Evolutionary conservation across 2,888 invertebrate species (phyloP).

Genomic region (Lycaena phlaeas): DNA sequence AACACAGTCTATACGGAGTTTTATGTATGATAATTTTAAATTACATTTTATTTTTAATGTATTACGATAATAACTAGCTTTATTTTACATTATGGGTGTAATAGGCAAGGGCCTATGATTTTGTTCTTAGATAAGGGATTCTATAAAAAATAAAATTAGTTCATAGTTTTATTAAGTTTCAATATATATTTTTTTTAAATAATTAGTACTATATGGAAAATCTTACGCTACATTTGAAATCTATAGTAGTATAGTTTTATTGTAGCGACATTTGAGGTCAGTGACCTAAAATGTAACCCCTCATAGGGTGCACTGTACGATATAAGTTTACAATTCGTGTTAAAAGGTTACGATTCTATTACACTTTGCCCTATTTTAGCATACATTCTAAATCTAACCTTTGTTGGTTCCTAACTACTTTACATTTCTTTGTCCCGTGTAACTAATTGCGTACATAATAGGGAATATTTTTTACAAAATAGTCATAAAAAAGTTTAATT

Average conservation of each 20-base stretch:
- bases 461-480: not conserved
- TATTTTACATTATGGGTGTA: too few species aligned
- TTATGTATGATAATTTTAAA: too few species aligned
- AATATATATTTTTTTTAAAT: too few species aligned
- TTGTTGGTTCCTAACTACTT: conserved; percentile 1
- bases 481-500: not conserved
- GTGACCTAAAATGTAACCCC: conserved; percentile 56
- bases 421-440: conserved; percentile 2
- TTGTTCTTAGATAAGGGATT: too few species aligned
- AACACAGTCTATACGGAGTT: too few species aligned
- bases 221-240: too few species aligned
- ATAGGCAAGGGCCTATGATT: too few species aligned
- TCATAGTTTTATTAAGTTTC: too few species aligned
- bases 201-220: too few species aligned
- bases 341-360: conserved; percentile 8
- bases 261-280: conserved; percentile 34
- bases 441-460: not conserved
- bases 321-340: conserved; percentile 15
- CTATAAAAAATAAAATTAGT: too few species aligned
- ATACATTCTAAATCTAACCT: conserved; percentile 1
- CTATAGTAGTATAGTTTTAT: not conserved
- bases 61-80: too few species aligned
- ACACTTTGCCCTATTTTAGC: conserved; percentile 8
- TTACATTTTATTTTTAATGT: too few species aligned
- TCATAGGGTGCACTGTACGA: conserved; percentile 52